Evolutionary conservation across 1,140 invertebrate species (phyloP), one percentile per base, ranked within the genome.

Genomic region (Aphelinus certus): DNA sequence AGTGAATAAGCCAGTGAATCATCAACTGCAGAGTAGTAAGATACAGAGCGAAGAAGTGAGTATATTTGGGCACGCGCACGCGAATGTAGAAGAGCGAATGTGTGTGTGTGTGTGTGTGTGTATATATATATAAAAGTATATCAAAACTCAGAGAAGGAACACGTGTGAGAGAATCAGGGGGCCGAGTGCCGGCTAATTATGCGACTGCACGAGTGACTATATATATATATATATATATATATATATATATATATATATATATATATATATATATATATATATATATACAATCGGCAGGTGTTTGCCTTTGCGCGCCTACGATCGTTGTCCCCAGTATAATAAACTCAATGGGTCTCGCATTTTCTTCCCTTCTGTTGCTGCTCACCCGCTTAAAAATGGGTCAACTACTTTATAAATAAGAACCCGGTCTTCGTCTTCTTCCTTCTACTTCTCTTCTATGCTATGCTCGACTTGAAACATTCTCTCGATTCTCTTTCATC

Each of bases 121-220:
- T 26, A 26, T 26, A 26, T 26, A 26, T 26, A 26, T 26, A 26
- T 26, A 26, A 26, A 26, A 26, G 26, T 26, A 26, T 26, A 26
- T 26, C 26, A 26, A 26, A 26, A 26, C 26, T 26, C 26, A 26
- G 26, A 26, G 26, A 26, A 26, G 26, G 26, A 26, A 26, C 26
- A 26, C 26, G 26, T 26, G 26, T 26, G 26, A 26, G 26, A 26
- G 26, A 26, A 26, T 26, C 26, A 3, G 45, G 46, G 61, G 7
- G 78, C 80, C 71, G 67, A 74, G 62, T 71, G 73, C 75, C 73
- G 60, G 60, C 60, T 61, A 47, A 45, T 61, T 60, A 60, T 60
- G 58, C 58, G 58, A 42, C 58, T 3, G 57, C 10, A n/a, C 42
- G 10, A 5, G 60, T 45, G 61, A 63, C 61, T 26, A 26, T 26